These are phyloP conservation scores for Spongilla lacustris DNA, from an alignment of 37 sponge, comb jelly and placozoan genomes.

Conservation along the genomic window DNA sequence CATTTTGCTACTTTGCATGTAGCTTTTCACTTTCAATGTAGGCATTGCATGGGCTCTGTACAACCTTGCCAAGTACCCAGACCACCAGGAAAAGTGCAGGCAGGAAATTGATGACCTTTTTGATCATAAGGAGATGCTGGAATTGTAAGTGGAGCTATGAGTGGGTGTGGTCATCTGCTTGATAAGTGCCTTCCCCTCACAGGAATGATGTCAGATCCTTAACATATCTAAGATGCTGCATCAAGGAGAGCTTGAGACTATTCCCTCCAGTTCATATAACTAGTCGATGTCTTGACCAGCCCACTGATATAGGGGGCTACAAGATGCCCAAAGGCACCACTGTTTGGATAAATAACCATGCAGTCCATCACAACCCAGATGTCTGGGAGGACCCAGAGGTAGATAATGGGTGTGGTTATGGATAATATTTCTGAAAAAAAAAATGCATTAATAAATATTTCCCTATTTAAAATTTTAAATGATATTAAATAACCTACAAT, in stretches of 20 bases:
- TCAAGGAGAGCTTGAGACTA: constrained; percentile 89
- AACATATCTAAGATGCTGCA: constrained; percentile 69
- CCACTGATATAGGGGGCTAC: constrained; percentile 55
- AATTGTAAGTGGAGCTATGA: constrained; percentile 46
- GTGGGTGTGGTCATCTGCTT: not conserved
- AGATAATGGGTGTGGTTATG: not conserved
- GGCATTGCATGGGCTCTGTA: constrained; percentile 91
- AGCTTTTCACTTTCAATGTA: not conserved
- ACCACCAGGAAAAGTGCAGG: constrained; percentile 83
- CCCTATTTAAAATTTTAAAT: too few species aligned
- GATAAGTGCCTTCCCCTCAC: not conserved
- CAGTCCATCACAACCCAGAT: constrained; percentile 74
- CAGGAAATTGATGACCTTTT: constrained; percentile 84
- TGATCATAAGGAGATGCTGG: constrained; percentile 50
- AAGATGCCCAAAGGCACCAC: constrained; percentile 66
- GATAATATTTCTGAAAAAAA: too few species aligned
- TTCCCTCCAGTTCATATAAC: constrained; percentile 75
- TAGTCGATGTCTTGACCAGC: constrained; percentile 62
- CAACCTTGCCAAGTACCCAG: constrained; percentile 78
- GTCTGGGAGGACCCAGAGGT: constrained; percentile 90
- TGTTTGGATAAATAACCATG: constrained; percentile 30
- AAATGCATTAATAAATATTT: too few species aligned
- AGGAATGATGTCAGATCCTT: constrained; percentile 77
- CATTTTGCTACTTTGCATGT: not conserved
- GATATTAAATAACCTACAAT: too few species aligned